These are phyloP conservation scores for Baccha elongata DNA, from an alignment of 2,888 invertebrate species.

Conservation along the genomic window DNA sequence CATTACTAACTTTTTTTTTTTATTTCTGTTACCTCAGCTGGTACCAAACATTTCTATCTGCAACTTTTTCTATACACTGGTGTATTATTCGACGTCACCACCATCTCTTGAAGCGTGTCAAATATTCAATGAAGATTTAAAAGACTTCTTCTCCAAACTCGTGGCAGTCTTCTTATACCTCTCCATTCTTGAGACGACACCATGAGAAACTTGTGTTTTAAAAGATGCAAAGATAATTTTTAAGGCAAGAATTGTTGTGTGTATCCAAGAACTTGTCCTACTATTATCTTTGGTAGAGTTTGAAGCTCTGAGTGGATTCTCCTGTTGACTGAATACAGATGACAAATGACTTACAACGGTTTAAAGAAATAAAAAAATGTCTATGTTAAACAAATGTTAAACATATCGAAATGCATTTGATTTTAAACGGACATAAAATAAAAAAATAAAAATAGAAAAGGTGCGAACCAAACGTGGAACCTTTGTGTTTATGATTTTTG, in stretches of 20 bases:
- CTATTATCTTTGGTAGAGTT: slow-evolving; percentile 22
- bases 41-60: slow-evolving; percentile 10
- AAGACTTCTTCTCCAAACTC: slow-evolving; percentile 18
- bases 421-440: neutral
- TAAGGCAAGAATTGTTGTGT: neutral
- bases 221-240: slow-evolving; percentile 19
- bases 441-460: neutral
- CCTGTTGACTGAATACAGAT: slow-evolving; percentile 31
- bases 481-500: slow-evolving; percentile 33
- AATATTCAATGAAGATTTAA: slow-evolving; percentile 60
- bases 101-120: slow-evolving; percentile 54
- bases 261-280: slow-evolving; percentile 30
- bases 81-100: slow-evolving; percentile 33
- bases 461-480: slow-evolving; percentile 50
- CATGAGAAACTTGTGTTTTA: slow-evolving; percentile 21
- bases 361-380: slow-evolving; percentile 12
- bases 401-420: slow-evolving; percentile 31
- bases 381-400: neutral
- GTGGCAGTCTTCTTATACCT: neutral
- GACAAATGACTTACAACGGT: slow-evolving; percentile 57
- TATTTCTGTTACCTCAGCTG: neutral
- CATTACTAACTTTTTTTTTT: too few relatives aligned
- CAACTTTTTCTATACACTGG: slow-evolving; percentile 34
- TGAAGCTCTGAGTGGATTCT: slow-evolving; percentile 5
- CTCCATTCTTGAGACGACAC: neutral